These are phyloP conservation scores for Takifugu flavidus DNA, from an alignment of 2,113 vertebrate species.

Conservation along the genomic window DNA sequence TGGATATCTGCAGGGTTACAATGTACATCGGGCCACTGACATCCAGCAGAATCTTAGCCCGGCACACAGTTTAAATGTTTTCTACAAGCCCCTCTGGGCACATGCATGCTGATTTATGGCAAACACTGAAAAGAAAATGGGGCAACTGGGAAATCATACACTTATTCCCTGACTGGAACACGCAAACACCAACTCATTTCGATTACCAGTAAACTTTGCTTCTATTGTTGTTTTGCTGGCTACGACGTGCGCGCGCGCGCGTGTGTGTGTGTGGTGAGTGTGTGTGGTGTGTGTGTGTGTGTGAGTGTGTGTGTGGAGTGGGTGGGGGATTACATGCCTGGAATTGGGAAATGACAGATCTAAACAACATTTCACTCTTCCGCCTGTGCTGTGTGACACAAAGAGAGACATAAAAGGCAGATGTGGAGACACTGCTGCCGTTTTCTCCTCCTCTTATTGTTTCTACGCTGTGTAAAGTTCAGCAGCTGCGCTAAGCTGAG, in stretches of 20 bases:
- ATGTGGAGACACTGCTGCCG: slow-evolving; percentile 30
- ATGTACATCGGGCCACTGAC: slow-evolving; percentile 53
- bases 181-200: slow-evolving; percentile 39
- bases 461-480: slow-evolving; percentile 23
- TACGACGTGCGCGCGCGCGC: slow-evolving; percentile 37
- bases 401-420: slow-evolving; percentile 15
- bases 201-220: slow-evolving; percentile 44
- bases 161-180: slow-evolving; percentile 47
- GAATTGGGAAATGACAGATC: slow-evolving; percentile 48
- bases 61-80: slow-evolving; percentile 43
- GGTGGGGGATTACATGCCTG: slow-evolving; percentile 36
- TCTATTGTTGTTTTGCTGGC: slow-evolving; percentile 32
- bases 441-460: neutral
- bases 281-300: neutral
- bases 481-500: slow-evolving; percentile 44
- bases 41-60: slow-evolving; percentile 49
- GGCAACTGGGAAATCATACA: slow-evolving; percentile 39
- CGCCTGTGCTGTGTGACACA: slow-evolving; percentile 32
- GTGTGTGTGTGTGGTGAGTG: slow-evolving; percentile 17
- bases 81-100: slow-evolving; percentile 52
- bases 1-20: slow-evolving; percentile 55
- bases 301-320: neutral
- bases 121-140: slow-evolving; percentile 37
- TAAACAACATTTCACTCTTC: slow-evolving; percentile 44
- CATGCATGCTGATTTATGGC: slow-evolving; percentile 49